Percentiles rank a stretch among this genome's conserved stretches.
These are phyloP conservation scores for Phyllotis vaccarum DNA, from an alignment of 2,797 vertebrate species.

Conservation along the genomic window DNA sequence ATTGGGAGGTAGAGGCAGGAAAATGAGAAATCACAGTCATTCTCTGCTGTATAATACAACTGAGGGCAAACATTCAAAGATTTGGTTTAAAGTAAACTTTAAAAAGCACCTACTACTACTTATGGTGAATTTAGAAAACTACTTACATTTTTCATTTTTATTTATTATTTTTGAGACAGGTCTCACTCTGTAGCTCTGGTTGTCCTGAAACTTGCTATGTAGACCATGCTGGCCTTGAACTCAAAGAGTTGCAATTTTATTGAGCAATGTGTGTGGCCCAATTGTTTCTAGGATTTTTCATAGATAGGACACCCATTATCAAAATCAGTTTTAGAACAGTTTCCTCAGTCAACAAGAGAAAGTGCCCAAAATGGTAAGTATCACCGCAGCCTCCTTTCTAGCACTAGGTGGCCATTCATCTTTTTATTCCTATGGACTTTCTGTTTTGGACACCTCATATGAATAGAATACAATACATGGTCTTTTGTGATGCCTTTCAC, in stretches of 20 bases:
- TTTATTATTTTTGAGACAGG: background rate
- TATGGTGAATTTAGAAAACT: conserved; percentile 33
- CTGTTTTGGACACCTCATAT: background rate
- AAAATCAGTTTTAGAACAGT: conserved; percentile 51
- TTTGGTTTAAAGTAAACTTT: conserved; percentile 51
- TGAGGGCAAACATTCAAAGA: background rate
- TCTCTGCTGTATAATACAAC: no score
- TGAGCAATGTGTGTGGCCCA: conserved; percentile 41
- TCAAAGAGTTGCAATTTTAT: background rate
- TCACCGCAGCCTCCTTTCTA: background rate
- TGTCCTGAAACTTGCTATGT: background rate
- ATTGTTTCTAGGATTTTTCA: conserved; percentile 16
- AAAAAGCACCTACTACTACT: conserved; percentile 43
- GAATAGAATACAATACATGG: background rate
- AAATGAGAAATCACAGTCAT: background rate
- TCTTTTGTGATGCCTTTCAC: conserved; percentile 33
- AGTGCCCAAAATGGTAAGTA: background rate
- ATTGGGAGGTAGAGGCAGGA: background rate
- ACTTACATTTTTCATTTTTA: background rate
- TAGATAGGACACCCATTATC: conserved; percentile 3
- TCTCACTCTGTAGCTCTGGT: background rate
- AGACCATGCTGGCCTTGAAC: background rate
- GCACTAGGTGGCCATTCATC: background rate
- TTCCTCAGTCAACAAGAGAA: background rate
- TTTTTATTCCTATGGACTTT: conserved; percentile 24